These are phyloP conservation scores for Copidosoma floridanum DNA, from an alignment of 1,140 invertebrate species.

Conservation along the genomic window DNA sequence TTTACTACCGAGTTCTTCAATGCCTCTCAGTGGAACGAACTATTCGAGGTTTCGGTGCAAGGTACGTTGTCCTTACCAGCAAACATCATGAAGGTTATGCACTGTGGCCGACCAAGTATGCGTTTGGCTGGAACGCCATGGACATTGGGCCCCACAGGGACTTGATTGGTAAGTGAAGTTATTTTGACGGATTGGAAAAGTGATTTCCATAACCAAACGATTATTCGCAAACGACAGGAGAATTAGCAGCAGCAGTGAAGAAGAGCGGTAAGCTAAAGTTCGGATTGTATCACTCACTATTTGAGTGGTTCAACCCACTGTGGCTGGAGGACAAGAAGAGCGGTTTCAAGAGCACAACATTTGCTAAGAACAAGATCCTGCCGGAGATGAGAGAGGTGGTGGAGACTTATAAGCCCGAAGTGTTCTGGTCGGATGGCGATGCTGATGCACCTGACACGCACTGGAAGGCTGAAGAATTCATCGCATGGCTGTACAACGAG, in stretches of 20 bases:
- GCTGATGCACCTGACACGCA: conserved; percentile 78
- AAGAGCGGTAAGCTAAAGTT: conserved; percentile 66
- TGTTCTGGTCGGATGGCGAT: conserved; percentile 92
- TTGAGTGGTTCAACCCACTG: conserved; percentile 87
- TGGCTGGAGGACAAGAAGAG: conserved; percentile 72
- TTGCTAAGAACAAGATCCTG: conserved; percentile 66
- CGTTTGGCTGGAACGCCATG: conserved; percentile 85
- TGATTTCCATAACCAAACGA: background rate
- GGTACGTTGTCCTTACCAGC: conserved; percentile 84
- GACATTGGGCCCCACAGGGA: conserved; percentile 83
- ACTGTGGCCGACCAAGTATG: conserved; percentile 80
- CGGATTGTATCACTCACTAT: conserved; percentile 85
- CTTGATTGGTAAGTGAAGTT: conserved; percentile 65
- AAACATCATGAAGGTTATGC: conserved; percentile 94
- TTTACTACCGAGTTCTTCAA: conserved; percentile 82
- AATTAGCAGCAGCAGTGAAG: conserved; percentile 68
- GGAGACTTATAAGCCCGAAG: conserved; percentile 77
- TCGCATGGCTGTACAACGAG: conserved; percentile 92
- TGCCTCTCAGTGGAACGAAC: conserved; percentile 69
- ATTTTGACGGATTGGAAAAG: background rate
- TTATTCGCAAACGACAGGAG: conserved; percentile 52
- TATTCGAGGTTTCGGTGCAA: conserved; percentile 76
- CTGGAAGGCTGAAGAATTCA: conserved; percentile 73
- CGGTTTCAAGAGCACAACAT: conserved; percentile 67
- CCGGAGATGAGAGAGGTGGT: conserved; percentile 75